Conservation (phyloP, 2,888 invertebrate genomes). For the Cosmia pyralina region DNA sequence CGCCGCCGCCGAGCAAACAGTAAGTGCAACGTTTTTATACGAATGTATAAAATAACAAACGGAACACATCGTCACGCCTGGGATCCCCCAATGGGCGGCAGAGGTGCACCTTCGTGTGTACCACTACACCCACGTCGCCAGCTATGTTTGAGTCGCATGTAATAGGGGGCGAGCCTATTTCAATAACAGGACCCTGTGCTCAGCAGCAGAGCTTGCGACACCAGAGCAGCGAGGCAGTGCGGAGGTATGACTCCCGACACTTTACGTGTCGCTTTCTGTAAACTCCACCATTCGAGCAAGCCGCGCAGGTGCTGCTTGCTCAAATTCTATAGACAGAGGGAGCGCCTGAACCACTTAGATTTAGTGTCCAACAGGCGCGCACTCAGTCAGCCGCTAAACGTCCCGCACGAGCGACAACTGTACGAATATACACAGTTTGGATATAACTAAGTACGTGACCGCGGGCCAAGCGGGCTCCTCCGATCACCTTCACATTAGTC, state of each 20-base stretch:
- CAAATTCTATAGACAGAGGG: not conserved
- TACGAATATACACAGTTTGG: slow-evolving; percentile 27
- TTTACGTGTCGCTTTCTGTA: not conserved
- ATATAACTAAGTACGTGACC: slow-evolving; percentile 20
- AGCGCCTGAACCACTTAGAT: not conserved
- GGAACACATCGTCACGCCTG: too few species aligned
- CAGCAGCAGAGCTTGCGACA: too few species aligned
- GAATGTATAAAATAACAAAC: not conserved
- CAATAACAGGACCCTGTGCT: too few species aligned
- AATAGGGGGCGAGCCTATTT: too few species aligned
- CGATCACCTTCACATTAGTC: slow-evolving; percentile 8
- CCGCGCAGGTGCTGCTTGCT: not conserved
- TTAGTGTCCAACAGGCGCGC: not conserved
- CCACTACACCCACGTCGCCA: too few species aligned
- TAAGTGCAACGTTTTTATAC: not conserved
- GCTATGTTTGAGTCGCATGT: too few species aligned
- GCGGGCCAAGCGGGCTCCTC: slow-evolving; percentile 1
- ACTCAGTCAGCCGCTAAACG: not conserved
- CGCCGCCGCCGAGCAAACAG: not conserved
- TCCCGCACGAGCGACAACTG: not conserved
- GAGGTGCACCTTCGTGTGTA: too few species aligned
- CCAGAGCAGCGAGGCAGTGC: too few species aligned
- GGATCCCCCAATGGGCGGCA: too few species aligned
- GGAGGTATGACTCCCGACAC: not conserved
- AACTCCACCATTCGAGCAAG: not conserved